A percentile compares a stretch with the other conserved stretches of the same genome.
phyloP scores from a whole-genome alignment of 2,888 invertebrate species.

The Podotricha telesiphe region DNA sequence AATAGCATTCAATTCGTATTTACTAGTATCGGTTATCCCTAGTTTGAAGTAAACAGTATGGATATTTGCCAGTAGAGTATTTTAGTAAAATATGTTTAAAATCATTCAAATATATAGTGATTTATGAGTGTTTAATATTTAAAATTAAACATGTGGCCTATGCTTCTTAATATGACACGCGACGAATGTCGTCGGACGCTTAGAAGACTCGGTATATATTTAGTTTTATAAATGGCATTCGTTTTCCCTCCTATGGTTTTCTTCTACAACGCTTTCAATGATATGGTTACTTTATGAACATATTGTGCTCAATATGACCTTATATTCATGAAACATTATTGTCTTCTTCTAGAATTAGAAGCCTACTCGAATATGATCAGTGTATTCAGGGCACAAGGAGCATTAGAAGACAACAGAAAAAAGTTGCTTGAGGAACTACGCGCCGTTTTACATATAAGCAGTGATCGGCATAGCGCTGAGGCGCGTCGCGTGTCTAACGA shows the following conservation, averaged over 20 bases:
- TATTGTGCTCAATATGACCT: conserved; percentile 45
- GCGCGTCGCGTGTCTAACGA: conserved; percentile 95
- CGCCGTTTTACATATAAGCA: conserved; percentile 91
- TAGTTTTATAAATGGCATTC: conserved; percentile 78
- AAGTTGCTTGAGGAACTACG: conserved; percentile 93
- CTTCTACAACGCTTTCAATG: conserved; percentile 58
- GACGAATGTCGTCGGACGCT: conserved; percentile 95
- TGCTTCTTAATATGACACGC: conserved; percentile 91
- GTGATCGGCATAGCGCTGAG: conserved; percentile 96
- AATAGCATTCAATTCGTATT: conserved; percentile 35
- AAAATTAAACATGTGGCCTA: conserved; percentile 84
- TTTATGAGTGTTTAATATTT: conserved; percentile 62
- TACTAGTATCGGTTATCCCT: conserved; percentile 43
- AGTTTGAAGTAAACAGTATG: conserved; percentile 84
- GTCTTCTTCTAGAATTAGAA: conserved; percentile 90
- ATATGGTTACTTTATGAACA: conserved; percentile 52
- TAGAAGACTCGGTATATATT: conserved; percentile 91
- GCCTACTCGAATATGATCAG: conserved; percentile 95
- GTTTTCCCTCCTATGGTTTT: conserved; percentile 82
- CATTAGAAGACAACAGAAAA: conserved; percentile 92
- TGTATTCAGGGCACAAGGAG: conserved; percentile 96
- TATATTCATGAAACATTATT: conserved; percentile 51
- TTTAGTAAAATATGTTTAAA: conserved; percentile 75
- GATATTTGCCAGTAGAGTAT: conserved; percentile 82
- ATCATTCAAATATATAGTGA: conserved; percentile 66